Percentiles rank a stretch among this genome's conserved stretches.
phyloP scores from a whole-genome alignment of 2,888 invertebrate species.

The Dicycla oo region DNA sequence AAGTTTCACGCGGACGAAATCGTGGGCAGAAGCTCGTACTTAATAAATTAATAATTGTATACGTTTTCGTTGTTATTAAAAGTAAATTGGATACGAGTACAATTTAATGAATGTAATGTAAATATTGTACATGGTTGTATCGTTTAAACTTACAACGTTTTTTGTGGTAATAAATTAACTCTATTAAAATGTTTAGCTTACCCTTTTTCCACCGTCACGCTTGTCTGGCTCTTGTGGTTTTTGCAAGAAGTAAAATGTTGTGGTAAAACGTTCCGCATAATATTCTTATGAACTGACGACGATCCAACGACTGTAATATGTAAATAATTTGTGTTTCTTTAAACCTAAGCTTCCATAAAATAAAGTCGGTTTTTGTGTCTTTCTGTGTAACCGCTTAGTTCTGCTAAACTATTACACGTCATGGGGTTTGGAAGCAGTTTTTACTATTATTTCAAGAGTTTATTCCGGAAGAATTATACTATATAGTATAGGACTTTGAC shows the following conservation, averaged over 20 bases:
- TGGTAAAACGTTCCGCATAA: slow-evolving; percentile 22
- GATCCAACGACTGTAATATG: slow-evolving; percentile 1
- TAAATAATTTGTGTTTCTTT: slow-evolving; percentile 16
- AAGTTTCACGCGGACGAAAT: too few relatives aligned
- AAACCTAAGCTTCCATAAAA: not conserved
- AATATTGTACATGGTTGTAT: slow-evolving; percentile 37
- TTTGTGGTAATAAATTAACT: slow-evolving; percentile 43
- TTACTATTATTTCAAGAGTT: too few relatives aligned
- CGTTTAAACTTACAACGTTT: slow-evolving; percentile 31
- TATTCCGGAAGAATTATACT: too few relatives aligned
- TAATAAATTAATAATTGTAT: not conserved
- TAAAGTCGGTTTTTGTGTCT: not conserved
- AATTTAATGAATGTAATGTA: slow-evolving; percentile 27
- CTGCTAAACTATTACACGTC: not conserved
- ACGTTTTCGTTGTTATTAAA: slow-evolving; percentile 21
- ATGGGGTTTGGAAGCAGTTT: not conserved
- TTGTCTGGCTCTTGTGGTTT: slow-evolving; percentile 44
- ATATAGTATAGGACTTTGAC: too few relatives aligned
- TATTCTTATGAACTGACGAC: slow-evolving; percentile 18
- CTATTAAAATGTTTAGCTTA: slow-evolving; percentile 39
- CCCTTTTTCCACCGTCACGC: slow-evolving; percentile 32
- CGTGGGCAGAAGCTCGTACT: too few relatives aligned
- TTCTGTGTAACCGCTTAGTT: not conserved
- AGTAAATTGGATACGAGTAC: slow-evolving; percentile 16
- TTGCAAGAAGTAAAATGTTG: slow-evolving; percentile 44